Evolutionary conservation across 2,113 vertebrate genomes (phyloP).

Genomic region (Callipepla squamata): DNA sequence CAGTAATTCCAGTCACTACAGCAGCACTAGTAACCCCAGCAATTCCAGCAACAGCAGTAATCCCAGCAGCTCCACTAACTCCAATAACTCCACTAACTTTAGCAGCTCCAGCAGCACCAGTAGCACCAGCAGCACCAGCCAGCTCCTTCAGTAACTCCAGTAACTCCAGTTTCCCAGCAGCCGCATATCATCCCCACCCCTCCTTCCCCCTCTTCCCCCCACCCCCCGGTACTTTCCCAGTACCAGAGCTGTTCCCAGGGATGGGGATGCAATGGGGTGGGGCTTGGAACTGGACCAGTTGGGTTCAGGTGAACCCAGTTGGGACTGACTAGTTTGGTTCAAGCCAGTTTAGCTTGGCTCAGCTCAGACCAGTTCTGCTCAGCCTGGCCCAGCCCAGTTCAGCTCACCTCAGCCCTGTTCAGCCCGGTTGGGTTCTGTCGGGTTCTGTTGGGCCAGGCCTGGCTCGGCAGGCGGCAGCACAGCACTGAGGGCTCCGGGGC

Average conservation of each 20-base stretch:
- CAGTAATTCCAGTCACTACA: background rate
- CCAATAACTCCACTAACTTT: too few species aligned
- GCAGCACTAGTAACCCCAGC: background rate
- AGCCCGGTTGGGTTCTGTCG: background rate
- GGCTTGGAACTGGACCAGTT: background rate
- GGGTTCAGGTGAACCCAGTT: background rate
- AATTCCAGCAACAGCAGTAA: background rate
- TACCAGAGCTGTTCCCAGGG: background rate
- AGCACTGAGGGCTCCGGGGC: background rate
- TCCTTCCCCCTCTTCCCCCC: too few species aligned
- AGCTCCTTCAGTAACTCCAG: background rate
- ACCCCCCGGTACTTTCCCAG: background rate
- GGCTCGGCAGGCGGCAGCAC: background rate
- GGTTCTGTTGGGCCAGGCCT: background rate
- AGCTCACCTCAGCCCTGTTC: background rate
- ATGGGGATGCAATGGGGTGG: background rate
- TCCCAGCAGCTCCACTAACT: background rate
- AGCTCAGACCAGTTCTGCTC: background rate
- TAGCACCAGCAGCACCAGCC: background rate
- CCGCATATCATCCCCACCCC: background rate
- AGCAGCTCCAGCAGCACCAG: background rate
- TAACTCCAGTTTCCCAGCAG: background rate
- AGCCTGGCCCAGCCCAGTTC: background rate
- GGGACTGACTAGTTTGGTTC: background rate
- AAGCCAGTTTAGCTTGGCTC: background rate